phyloP scores from a whole-genome alignment of 2,113 vertebrate genomes.

The Pomatorhinus ruficollis region DNA sequence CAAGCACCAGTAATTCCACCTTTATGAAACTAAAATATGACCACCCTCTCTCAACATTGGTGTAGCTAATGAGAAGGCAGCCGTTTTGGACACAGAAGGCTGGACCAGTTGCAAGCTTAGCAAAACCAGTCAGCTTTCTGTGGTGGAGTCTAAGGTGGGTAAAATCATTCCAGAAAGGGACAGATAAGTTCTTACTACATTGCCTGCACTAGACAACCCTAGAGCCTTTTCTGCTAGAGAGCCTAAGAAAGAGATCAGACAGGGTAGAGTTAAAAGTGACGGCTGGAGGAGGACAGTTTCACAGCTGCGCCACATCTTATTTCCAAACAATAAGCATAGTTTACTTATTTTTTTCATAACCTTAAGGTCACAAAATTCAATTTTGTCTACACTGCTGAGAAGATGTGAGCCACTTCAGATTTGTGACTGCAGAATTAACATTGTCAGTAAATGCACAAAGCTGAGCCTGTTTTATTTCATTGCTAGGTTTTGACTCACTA shows the following conservation, averaged over 20 bases:
- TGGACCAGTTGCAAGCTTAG: neutral
- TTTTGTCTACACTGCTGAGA: neutral
- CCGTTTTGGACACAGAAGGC: neutral
- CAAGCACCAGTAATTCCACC: neutral
- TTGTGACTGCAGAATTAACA: neutral
- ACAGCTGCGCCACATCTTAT: neutral
- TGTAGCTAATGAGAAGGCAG: neutral
- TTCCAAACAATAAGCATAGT: neutral
- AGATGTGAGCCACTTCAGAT: neutral
- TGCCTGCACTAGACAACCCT: accelerated
- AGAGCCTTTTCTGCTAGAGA: neutral
- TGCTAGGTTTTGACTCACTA: neutral
- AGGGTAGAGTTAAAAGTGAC: no score
- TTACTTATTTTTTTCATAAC: neutral
- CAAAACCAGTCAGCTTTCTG: neutral
- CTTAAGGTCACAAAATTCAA: neutral
- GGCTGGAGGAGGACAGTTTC: neutral
- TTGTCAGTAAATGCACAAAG: neutral
- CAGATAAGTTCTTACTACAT: neutral
- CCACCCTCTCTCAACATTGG: neutral
- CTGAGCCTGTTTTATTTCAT: neutral
- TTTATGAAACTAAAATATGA: neutral
- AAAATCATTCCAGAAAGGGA: neutral
- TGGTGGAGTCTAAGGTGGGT: neutral
- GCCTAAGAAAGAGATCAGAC: neutral